Percentiles rank a stretch among this genome's conserved stretches.
Evolutionary conservation across 2,888 invertebrate species (phyloP).

Genomic region (Amiota communis): DNA sequence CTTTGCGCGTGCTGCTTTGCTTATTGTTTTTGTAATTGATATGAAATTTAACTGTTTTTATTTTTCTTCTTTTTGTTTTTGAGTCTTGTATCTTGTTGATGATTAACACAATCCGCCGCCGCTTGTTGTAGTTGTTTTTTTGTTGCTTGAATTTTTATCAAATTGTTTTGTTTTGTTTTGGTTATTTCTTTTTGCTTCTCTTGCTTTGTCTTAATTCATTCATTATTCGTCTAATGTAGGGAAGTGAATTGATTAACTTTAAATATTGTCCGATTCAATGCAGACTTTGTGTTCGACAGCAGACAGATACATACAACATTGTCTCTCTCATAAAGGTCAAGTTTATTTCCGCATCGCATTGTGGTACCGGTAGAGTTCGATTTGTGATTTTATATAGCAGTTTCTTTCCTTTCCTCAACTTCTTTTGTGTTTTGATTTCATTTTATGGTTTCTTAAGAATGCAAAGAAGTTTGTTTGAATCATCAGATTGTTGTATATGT

Average conservation of each 20-base stretch:
- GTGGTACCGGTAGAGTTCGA: neutral
- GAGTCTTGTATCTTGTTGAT: conserved; percentile 57
- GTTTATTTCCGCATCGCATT: conserved; percentile 58
- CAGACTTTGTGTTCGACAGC: conserved; percentile 27
- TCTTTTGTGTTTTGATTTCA: too few species aligned
- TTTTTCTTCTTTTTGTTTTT: neutral
- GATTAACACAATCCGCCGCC: conserved; percentile 53
- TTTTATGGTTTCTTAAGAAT: too few species aligned
- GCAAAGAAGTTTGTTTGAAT: neutral
- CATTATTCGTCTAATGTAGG: neutral
- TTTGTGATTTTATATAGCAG: too few species aligned
- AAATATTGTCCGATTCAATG: conserved; percentile 26
- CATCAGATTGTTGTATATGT: too few species aligned
- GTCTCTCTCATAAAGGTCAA: conserved; percentile 56
- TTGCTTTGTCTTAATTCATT: conserved; percentile 22
- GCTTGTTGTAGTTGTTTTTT: conserved; percentile 8
- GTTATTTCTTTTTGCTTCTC: conserved; percentile 28
- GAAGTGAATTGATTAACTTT: conserved; percentile 53
- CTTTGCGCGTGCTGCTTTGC: neutral
- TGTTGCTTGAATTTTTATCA: neutral
- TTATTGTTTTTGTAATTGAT: conserved; percentile 43
- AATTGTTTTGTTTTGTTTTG: conserved; percentile 28
- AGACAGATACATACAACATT: conserved; percentile 18
- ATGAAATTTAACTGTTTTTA: conserved; percentile 22
- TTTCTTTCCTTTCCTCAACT: too few species aligned